Evolutionary conservation across 2,888 invertebrate genomes (phyloP), one percentile per base, ranked within the genome.

Genomic region (Asteroscopus sphinx): DNA sequence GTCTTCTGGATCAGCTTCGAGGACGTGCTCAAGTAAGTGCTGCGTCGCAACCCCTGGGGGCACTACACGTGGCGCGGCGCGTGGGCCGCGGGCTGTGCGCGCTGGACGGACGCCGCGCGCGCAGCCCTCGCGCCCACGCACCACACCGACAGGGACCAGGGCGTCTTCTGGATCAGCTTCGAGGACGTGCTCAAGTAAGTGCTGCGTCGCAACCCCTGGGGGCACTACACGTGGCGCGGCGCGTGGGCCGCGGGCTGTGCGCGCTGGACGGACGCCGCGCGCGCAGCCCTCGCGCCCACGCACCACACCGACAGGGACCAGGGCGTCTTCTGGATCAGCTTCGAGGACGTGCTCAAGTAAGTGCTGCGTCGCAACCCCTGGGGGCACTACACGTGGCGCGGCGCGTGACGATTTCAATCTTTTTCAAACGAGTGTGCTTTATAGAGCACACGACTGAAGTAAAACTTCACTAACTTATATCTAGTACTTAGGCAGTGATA

Each of bases 21-120:
- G 73, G 99, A 99, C 86, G 97, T 99, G 68, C 95, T 98, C 67
- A 98, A 97, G 95, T 98, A 83, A 92, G 94, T 21, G 1, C n/a
- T n/a, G n/a, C n/a, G n/a, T n/a, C 96, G 99, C 52, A 99, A 99
- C 95, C 99, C 99, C 0, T 99, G 99, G 99, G 99, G 99, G 0
- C 98, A 98, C 88, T 99, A 98, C 92, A 98, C 98, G 49, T 99
- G 99, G 99, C 97, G 98, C 67, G 99, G 99, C 1, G 98, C 92
- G 1, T 93, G 92, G 89, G 88, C 89, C 0, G 88, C 86, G 52
- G 86, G 81, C 45, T 93, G 94, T 48, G 89, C 93, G 15, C 81
- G 91, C 15, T 91, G 92, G 92, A 89, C 87, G 0, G 89, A 90
- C 0, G 86, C 79, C 28, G 76, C 85, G 26, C 33, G 81, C 0